These are phyloP conservation scores for Petrolisthes manimaculis DNA, from an alignment of 2,888 invertebrate species.

Conservation along the genomic window DNA sequence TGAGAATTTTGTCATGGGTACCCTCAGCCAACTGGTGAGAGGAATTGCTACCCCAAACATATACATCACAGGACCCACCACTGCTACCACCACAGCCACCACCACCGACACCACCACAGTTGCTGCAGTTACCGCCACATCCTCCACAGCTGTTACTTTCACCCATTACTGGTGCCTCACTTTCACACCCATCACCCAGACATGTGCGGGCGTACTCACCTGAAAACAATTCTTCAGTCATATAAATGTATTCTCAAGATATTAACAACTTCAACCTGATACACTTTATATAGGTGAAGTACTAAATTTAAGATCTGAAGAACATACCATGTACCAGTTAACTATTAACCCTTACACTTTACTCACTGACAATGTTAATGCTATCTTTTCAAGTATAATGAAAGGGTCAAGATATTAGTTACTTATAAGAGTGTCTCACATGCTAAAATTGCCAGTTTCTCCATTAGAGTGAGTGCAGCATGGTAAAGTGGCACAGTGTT, in stretches of 20 bases:
- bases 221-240: background rate
- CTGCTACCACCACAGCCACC: conserved; percentile 27
- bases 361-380: too few species aligned
- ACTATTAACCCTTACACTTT: too few species aligned
- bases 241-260: too few species aligned
- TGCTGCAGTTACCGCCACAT: conserved; percentile 24
- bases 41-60: conserved; percentile 78
- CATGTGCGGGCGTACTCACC: conserved; percentile 57
- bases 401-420: too few species aligned
- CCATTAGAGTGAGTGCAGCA: conserved; percentile 74
- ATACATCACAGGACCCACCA: conserved; percentile 73
- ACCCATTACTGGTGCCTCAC: conserved; percentile 21
- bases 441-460: conserved; percentile 67
- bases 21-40: conserved; percentile 77
- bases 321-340: too few species aligned
- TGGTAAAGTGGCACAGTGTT: conserved; percentile 72
- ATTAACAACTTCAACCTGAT: too few species aligned
- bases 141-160: conserved; percentile 66
- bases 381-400: background rate
- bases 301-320: too few species aligned
- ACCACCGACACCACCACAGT: conserved; percentile 35
- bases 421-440: conserved; percentile 30
- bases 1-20: conserved; percentile 75
- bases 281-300: too few species aligned
- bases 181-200: conserved; percentile 50